Evolutionary conservation across 1,140 invertebrate genomes (phyloP).

Genomic region (Acromyrmex echinatior): DNA sequence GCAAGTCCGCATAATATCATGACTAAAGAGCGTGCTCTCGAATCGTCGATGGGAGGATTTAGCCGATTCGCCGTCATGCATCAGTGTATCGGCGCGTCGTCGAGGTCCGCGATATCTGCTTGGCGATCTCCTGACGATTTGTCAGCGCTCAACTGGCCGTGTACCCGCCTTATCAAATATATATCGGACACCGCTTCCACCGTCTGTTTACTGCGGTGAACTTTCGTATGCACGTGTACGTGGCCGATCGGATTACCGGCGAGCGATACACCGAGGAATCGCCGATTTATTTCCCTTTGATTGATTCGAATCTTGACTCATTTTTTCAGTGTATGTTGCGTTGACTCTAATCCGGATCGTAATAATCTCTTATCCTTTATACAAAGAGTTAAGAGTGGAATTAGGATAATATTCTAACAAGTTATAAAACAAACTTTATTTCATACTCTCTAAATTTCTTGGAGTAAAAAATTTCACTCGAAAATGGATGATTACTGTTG

Average conservation of each 20-base stretch:
- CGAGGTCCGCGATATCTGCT: slow-evolving; percentile 79
- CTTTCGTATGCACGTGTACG: slow-evolving; percentile 69
- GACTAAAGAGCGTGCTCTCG: slow-evolving; percentile 40
- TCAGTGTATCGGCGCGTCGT: slow-evolving; percentile 81
- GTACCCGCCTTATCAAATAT: slow-evolving; percentile 85
- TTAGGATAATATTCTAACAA: neutral
- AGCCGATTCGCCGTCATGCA: slow-evolving; percentile 79
- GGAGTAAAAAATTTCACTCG: too few relatives aligned
- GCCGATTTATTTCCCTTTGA: slow-evolving; percentile 26
- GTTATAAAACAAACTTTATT: neutral
- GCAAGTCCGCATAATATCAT: neutral
- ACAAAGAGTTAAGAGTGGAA: neutral
- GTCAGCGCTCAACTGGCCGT: slow-evolving; percentile 83
- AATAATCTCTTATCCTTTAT: neutral
- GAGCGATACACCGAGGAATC: slow-evolving; percentile 22
- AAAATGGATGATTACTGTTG: too few relatives aligned
- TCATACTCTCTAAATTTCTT: neutral
- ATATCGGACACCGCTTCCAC: slow-evolving; percentile 84
- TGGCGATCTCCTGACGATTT: slow-evolving; percentile 83
- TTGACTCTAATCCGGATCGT: slow-evolving; percentile 11
- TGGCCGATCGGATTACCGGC: slow-evolving; percentile 59
- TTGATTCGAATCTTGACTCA: slow-evolving; percentile 20
- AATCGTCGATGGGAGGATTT: slow-evolving; percentile 72
- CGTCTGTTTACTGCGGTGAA: slow-evolving; percentile 81
- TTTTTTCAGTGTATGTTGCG: neutral